Evolutionary conservation across 2,113 vertebrate species (phyloP), one percentile per base, ranked within the genome.

Genomic region (Erpornis zantholeuca): DNA sequence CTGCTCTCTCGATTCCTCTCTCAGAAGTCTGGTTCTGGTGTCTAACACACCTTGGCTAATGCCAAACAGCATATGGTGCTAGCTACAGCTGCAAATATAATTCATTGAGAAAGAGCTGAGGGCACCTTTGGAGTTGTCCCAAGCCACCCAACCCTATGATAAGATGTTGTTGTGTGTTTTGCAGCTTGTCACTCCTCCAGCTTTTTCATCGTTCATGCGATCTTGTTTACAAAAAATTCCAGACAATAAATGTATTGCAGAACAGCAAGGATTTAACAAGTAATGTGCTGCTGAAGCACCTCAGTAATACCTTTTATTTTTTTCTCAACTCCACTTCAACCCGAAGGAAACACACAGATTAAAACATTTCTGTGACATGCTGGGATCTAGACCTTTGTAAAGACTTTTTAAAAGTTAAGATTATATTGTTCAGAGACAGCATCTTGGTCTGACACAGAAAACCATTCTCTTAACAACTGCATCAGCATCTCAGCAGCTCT

Each of bases 401-500:
- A 94, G 64, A 44, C 3, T 88, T 92, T 91, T 50, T 27, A 75
- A 56, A 93, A 53, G 69, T 79, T 60, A 89, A 31, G 49, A 40
- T 92, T 42, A 18, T 47, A 38, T 78, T 60, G 17, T 91, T 83
- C 79, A 88, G 59, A 88, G 87, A 70, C 11, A 73, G 35, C 54
- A 56, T 17, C 72, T 93, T 72, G 78, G 57, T 75, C 52, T 92
- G 65, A 90, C 71, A 91, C 47, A 71, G 53, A 92, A 87, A 95
- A 59, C 60, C 78, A 79, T 79, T 76, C 92, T 94, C 86, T 80
- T 70, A 95, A 82, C 94, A 88, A 91, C 92, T 86, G 69, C 88
- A 90, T 61, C 76, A 65, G 22, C 78, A 81, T 53, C 89, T 69
- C 86, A 92, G 87, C 76, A 75, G 50, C 71, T 81, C 94, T 83